Evolutionary conservation across 2,113 vertebrate species (phyloP).

Genomic region (Brachionichthys hirsutus): DNA sequence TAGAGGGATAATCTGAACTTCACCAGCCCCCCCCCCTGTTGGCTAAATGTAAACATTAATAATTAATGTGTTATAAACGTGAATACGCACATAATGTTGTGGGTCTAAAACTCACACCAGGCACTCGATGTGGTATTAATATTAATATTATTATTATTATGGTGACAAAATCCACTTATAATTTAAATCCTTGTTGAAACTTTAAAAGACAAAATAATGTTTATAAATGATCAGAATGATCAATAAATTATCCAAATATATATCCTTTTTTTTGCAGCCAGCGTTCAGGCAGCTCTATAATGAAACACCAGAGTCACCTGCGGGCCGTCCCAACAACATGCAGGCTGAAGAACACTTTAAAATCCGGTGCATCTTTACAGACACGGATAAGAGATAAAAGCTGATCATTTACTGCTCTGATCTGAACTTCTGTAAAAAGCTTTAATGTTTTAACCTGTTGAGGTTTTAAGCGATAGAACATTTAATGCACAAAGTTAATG

Average conservation of each 20-base stretch:
- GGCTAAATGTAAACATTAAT: conserved; percentile 54
- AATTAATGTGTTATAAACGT: conserved; percentile 33
- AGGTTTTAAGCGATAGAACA: too few relatives aligned
- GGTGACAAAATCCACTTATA: too few relatives aligned
- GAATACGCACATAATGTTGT: conserved; percentile 20
- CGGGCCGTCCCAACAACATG: conserved; percentile 27
- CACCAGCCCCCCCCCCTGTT: background rate
- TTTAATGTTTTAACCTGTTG: conserved; percentile 43
- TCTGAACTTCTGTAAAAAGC: conserved; percentile 42
- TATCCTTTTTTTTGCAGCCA: too few relatives aligned
- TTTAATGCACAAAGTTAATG: too few relatives aligned
- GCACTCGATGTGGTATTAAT: too few relatives aligned
- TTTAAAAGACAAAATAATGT: too few relatives aligned
- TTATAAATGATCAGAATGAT: too few relatives aligned
- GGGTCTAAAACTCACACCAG: background rate
- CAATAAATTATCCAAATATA: too few relatives aligned
- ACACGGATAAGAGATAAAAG: conserved; percentile 29
- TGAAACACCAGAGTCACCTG: conserved; percentile 57
- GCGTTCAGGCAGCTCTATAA: background rate
- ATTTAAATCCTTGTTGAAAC: too few relatives aligned
- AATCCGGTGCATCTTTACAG: conserved; percentile 9
- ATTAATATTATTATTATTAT: too few relatives aligned
- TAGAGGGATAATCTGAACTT: background rate
- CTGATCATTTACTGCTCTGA: conserved; percentile 48
- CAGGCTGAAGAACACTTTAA: background rate